phyloP scores from a whole-genome alignment of 2,888 invertebrate species.

The Erebia ligea region DNA sequence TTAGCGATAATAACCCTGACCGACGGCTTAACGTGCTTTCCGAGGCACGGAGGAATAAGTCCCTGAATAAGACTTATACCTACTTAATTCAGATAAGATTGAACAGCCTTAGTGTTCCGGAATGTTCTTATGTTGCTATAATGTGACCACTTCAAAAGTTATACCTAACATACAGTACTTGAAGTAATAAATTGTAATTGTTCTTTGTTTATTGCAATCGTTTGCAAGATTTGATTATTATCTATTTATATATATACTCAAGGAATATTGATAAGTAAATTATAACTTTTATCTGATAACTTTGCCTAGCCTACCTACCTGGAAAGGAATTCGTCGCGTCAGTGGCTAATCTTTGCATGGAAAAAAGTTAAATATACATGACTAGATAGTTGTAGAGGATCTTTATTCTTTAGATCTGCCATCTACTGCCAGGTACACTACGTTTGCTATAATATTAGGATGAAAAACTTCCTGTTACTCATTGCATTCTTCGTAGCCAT shows the following conservation, averaged over 20 bases:
- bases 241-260: neutral
- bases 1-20: too few relatives aligned
- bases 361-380: too few relatives aligned
- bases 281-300: too few relatives aligned
- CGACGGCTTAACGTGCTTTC: too few relatives aligned
- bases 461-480: conserved; percentile 16
- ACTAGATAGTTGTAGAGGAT: too few relatives aligned
- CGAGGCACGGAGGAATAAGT: too few relatives aligned
- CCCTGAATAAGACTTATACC: conserved; percentile 26
- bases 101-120: conserved; percentile 37
- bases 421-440: too few relatives aligned
- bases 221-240: conserved; percentile 16
- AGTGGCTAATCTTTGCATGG: too few relatives aligned
- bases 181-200: conserved; percentile 19
- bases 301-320: too few relatives aligned
- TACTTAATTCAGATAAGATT: conserved; percentile 39
- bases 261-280: too few relatives aligned
- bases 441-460: neutral
- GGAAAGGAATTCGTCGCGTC: too few relatives aligned
- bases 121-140: conserved; percentile 29
- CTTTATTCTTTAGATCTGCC: too few relatives aligned
- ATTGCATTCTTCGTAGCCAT: conserved; percentile 39
- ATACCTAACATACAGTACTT: neutral
- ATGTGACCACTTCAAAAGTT: neutral
- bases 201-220: conserved; percentile 9